These are phyloP conservation scores for Pagrus major DNA, from an alignment of 2,113 vertebrate genomes.

Conservation along the genomic window DNA sequence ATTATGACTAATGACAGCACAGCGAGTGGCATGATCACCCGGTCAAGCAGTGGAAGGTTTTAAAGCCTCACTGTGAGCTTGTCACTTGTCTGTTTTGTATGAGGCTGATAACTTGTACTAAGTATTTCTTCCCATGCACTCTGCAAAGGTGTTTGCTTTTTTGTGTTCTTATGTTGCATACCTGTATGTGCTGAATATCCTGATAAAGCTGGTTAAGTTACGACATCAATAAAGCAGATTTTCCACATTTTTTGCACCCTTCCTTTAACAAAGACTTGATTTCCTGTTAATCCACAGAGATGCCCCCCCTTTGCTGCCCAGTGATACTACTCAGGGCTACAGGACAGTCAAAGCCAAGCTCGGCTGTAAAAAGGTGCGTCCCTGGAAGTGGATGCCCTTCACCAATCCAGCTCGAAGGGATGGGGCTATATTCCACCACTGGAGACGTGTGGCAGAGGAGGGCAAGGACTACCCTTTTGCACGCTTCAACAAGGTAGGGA, in stretches of 20 bases:
- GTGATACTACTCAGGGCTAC: constrained; percentile 98
- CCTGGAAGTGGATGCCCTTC: constrained; percentile 99
- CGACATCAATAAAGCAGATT: neutral
- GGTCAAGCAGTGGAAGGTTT: neutral
- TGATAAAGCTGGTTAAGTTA: neutral
- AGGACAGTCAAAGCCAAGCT: constrained; percentile 98
- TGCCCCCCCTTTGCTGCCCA: constrained; percentile 95
- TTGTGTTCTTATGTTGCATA: neutral
- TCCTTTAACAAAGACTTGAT: neutral
- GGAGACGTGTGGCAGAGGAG: constrained; percentile 96
- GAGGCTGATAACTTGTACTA: neutral
- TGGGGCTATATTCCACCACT: constrained; percentile 97
- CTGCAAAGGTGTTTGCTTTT: neutral
- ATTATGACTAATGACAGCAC: neutral
- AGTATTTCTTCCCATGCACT: neutral
- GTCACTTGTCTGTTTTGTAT: neutral
- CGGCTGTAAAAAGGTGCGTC: constrained; percentile 97
- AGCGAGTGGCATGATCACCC: neutral
- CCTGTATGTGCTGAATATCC: neutral
- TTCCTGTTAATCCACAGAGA: constrained; percentile 84
- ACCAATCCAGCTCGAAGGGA: constrained; percentile 96
- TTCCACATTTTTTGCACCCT: neutral
- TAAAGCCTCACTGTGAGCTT: neutral
- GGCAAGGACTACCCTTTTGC: constrained; percentile 99
- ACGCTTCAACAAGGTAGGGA: constrained; percentile 95